Base-by-base conservation (phyloP, 2,797 vertebrate species). In the Prunella strophiata region DNA sequence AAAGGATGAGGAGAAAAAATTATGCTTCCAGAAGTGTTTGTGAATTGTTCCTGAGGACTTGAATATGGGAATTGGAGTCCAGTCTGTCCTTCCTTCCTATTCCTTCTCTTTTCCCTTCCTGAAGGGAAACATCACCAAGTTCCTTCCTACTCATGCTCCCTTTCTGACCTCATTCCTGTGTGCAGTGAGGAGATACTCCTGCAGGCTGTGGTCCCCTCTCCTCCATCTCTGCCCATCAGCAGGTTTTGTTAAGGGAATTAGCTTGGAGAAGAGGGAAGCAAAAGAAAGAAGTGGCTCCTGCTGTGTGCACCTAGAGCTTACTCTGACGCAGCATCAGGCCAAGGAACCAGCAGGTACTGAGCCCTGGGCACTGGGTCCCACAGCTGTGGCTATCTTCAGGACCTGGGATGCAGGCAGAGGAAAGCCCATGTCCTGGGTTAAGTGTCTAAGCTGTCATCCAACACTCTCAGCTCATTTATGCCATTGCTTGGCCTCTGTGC, bases 201-300 rank as follows among this genome's bases (percentile, higher is more conserved):
- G 62, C 13, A 42, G 38, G 32, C 29, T 0, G 0, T 16, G 11
- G 3, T 74, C 10, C 13, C 4, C 38, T 7, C 16, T 61, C 11
- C 32, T 78, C 22, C 22, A 21, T 66, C 25, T 76, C 32, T 75
- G 5, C 32, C 29, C n/a, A 40, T 45, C 18, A 51, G 9, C 25
- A 43, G n/a, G 4, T 57, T 16, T 65, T 43, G 11, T 45, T 68
- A 51, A 65, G 47, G 55, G 47, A 76, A 51, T 58, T 67, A 26
- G 7, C 29, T 27, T 47, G 36, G 50, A 66, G 43, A 42, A 77
- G 47, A 62, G 9, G 6, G 5, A 71, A 68, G 3, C 2, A 61
- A 78, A 72, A 54, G 26, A 67, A 89, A 40, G 19, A 32, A 25
- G 26, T 36, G 13, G 43, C 51, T 47, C 11, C 21, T 50, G 29